phyloP scores from a whole-genome alignment of 2,797 vertebrate species.

The Pygocentrus nattereri region DNA sequence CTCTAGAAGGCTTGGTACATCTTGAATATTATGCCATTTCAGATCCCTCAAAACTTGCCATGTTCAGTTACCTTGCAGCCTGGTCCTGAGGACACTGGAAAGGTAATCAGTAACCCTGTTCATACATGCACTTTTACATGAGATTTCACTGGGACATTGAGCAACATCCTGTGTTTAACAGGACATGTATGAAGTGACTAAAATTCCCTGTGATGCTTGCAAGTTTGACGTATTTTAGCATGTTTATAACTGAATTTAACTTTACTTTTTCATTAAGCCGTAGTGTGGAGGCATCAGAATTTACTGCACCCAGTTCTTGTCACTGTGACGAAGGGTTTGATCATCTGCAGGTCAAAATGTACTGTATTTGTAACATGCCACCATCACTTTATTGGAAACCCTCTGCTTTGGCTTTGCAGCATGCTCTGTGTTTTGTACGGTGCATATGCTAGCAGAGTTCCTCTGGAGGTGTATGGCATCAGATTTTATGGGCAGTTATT shows the following conservation, averaged over 20 bases:
- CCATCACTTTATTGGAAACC: background rate
- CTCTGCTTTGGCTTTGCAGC: background rate
- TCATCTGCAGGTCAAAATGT: background rate
- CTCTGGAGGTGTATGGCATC: background rate
- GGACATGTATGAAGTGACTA: too few species aligned
- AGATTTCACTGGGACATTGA: background rate
- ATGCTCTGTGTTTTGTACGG: background rate
- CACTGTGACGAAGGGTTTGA: background rate
- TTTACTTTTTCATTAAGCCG: too few species aligned
- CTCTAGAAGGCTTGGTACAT: background rate
- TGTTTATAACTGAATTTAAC: too few species aligned
- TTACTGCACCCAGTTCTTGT: too few species aligned
- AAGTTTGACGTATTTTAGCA: too few species aligned
- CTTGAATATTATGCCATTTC: constrained; percentile 38
- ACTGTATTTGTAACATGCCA: background rate
- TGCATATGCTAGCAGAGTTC: background rate
- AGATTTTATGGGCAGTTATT: too few species aligned
- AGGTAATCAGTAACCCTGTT: constrained; percentile 74
- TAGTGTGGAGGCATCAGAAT: too few species aligned
- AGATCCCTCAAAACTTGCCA: constrained; percentile 95
- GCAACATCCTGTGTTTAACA: too few species aligned
- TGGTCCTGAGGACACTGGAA: constrained; percentile 93
- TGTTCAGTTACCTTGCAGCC: constrained; percentile 97
- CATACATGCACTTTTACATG: background rate
- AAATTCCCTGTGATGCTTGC: too few species aligned